Base-by-base conservation (phyloP, 1,140 invertebrate species). In the Macrosteles quadrilineatus region DNA sequence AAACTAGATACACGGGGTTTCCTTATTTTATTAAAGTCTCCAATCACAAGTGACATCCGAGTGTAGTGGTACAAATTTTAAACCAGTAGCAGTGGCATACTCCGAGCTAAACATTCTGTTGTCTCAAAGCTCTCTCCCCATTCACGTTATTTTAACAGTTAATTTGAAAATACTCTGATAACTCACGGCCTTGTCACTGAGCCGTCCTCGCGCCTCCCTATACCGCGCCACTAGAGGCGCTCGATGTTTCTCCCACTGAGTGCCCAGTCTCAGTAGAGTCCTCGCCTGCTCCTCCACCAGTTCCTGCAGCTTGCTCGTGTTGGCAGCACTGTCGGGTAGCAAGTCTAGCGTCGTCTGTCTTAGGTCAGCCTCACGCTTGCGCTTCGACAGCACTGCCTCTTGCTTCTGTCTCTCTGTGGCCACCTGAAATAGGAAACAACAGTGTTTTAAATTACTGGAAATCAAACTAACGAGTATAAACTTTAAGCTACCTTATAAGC, bases 241-340 rank as follows among this genome's bases (percentile, higher is more conserved):
- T 73, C 88, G 81, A 71, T 89, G 87, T 71, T 86, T 83, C 70
- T 91, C 87, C 91, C 91, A 93, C 73, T 91, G 86, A 62, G 82
- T 84, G 2, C 86, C 85, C 71, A 91, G 80, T 72, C 80, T 83
- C 11, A 87, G 78, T 47, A 92, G 76, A 79, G 86, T 84, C 75
- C 85, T 84, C 30, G 83, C 82, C 74, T 84, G 86, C 17, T 80
- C 79, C 71, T 91, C 86, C 27, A 91, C 84, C 3, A 87, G 75
- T 62, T 77, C 76, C 79, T 88, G 83, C 30, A 90, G 74, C 79
- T 90, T 90, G 3, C 79, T 76, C 43, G 91, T 81, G 77, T 90
- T 91, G 45, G 84, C 83, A 53, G 88, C 86, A 9, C 84, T 84
- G 75, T 88, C 82, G 73, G 85, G 81, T 43, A 90, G 77, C 19